Base-by-base conservation (phyloP, 2,113 vertebrate species). In the Dicentrarchus labrax region DNA sequence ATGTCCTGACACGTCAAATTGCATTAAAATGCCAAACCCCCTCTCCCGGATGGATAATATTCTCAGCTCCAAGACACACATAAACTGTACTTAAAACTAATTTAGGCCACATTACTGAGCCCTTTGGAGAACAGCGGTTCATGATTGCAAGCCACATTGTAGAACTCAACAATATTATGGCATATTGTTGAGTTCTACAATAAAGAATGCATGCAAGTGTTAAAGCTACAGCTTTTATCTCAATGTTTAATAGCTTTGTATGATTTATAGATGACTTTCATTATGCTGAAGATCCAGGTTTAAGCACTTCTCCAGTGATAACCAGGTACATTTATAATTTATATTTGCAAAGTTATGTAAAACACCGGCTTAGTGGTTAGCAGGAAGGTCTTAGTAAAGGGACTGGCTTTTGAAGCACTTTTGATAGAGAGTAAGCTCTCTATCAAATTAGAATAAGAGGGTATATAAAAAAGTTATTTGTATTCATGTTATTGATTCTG, bases 1-100 rank as follows among this genome's bases (percentile, higher is more conserved):
- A 10, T 82, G 94, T 89, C 82, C 90, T 73, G 84, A 87, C 94
- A 90, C 30, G 93, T 89, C 30, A 30, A 36, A 48, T 36, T 57
- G 68, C 22, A 90, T 82, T 78, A 39, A 66, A 5, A 85, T 53
- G 73, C 61, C 62, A 73, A 84, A 93, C 85, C 59, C 71, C 50
- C 91, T 86, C 53, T 64, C 9, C 48, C 6, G 76, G 3, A 76
- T 22, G 48, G 48, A 45, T 48, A 45, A 81, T 60, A 80, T 16
- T 76, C 51, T 80, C 21, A 70, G 47, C 54, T 62, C 17, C 19
- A n/a, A 77, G 16, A 64, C 53, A 76, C 16, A 60, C 5, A 65
- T 9, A 78, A 4, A 70, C 69, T 69, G 16, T 9, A 68, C 38
- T 61, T 67, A 81, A 75, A 65, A 16, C 41, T 51, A 21, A 59